Evolutionary conservation across 2,113 vertebrate genomes (phyloP), one percentile per base, ranked within the genome.

Genomic region (Steatornis caripensis): DNA sequence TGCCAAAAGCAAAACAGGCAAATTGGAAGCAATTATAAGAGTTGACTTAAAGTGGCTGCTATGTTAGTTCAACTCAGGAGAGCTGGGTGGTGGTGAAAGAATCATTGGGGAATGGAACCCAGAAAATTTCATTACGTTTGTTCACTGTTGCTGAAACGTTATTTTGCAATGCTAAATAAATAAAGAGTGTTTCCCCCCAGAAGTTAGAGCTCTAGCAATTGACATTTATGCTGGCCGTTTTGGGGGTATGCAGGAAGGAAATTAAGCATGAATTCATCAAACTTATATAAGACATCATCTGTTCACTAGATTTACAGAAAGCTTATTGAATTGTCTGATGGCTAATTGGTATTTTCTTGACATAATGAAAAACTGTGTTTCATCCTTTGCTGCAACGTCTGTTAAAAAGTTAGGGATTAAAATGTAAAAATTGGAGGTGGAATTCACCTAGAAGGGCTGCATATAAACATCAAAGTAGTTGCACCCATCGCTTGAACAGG

Each of bases 1-100:
- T 98, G 98, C 97, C 97, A 97, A 98, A 98, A 98, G 98, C 97
- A 97, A 98, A 98, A 98, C 98, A 98, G 98, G 98, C 97, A 98
- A 98, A 98, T 98, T 98, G 98, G 97, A 98, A 98, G 97, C 98
- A 98, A 98, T 98, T 98, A 98, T 87, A 79, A 96, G 97, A 97
- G 97, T 96, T 98, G 96, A 96, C 95, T 98, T 94, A 93, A 93
- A 95, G 97, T 97, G 95, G 89, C 94, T 95, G 92, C 66, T 32
- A 34, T 96, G 87, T 85, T 96, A 74, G 32, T 94, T 97, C 95
- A 90, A 49, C 92, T 96, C 93, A 81, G 49, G 92, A 94, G 92
- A 68, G 57, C 37, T 0, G 34, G 46, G 68, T 95, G 85, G 61
- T 79, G 71, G 81, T 87, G 53, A 68, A 79, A 79, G 79, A 86